Base-by-base conservation (phyloP, 2,113 vertebrate species). In the Dipodomys stephensi region DNA sequence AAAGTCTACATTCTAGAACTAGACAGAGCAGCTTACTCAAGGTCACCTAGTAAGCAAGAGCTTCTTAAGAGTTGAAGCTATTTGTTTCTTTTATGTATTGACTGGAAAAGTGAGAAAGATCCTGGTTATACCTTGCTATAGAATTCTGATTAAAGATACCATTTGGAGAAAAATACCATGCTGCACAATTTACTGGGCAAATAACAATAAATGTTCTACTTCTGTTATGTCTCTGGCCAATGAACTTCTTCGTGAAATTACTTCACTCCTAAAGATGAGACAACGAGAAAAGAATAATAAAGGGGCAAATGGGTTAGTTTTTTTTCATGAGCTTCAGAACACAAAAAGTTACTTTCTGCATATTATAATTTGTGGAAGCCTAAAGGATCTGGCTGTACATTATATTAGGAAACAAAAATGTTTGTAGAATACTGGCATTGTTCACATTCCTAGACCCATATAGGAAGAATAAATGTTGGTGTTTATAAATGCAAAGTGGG, bases 401-500 rank as follows among this genome's bases (percentile, higher is more conserved):
- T 80, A 62, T n/a, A 88, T 65, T 64, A 83, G 46, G 73, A 76
- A 91, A 64, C 9, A 79, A 88, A 71, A 65, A 44, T 27, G 71
- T 76, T 84, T 73, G 49, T 0, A 88, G 30, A 78, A 83, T 30
- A 30, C 25, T 85, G 76, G 12, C n/a, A 89, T 84, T 74, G 83
- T 95, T 73, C 11, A 76, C 11, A 28, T 8, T 88, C 25, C 11
- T 3, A 22, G 6, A n/a, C 19, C 19, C 92, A 79, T 4, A 60
- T 76, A 90, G 65, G 74, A 82, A 85, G 32, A 18, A 90, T 27
- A 53, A 90, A 73, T n/a, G 4, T 2, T 91, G 28, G 44, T 32
- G 32, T 89, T 83, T 1, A 67, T 35, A 53, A 88, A 81, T 5
- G 8, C 30, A 95, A 71, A 1, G 28, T 32, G 25, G 57, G 39